These are phyloP conservation scores for Rhopalosiphum padi DNA, from an alignment of 1,140 invertebrate species.

Conservation along the genomic window DNA sequence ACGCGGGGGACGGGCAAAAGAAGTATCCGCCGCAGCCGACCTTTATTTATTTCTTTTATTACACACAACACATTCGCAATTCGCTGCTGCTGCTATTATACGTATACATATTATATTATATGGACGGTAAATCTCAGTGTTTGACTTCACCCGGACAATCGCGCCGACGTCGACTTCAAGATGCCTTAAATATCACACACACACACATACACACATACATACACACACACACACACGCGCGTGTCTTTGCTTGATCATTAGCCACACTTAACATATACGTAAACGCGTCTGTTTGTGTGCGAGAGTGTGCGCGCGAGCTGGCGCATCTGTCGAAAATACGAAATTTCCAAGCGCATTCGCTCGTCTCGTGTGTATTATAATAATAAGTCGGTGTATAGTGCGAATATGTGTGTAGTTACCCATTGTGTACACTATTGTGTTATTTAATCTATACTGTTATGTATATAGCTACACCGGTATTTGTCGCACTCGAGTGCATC, in stretches of 20 bases:
- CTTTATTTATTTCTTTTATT: slow-evolving; percentile 46
- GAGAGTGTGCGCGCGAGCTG: not conserved
- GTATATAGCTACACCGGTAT: not conserved
- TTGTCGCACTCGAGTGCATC: slow-evolving; percentile 24
- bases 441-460: slow-evolving; percentile 3
- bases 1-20: not conserved
- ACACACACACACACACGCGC: not conserved
- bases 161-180: not conserved
- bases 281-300: not conserved
- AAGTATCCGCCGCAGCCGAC: not conserved
- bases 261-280: not conserved
- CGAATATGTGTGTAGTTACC: not conserved
- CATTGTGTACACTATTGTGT: not conserved
- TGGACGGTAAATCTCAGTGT: slow-evolving; percentile 10
- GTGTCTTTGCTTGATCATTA: slow-evolving; percentile 35
- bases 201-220: not conserved
- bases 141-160: slow-evolving; percentile 49
- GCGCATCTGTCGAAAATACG: slow-evolving; percentile 27
- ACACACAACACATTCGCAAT: not conserved
- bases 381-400: not conserved
- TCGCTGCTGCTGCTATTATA: not conserved
- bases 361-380: not conserved
- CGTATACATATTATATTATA: too few species aligned
- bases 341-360: not conserved
- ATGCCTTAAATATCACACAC: not conserved